Percentiles rank a stretch among this genome's conserved stretches.
These are phyloP conservation scores for Upupa epops DNA, from an alignment of 2,113 vertebrate species.

Conservation along the genomic window DNA sequence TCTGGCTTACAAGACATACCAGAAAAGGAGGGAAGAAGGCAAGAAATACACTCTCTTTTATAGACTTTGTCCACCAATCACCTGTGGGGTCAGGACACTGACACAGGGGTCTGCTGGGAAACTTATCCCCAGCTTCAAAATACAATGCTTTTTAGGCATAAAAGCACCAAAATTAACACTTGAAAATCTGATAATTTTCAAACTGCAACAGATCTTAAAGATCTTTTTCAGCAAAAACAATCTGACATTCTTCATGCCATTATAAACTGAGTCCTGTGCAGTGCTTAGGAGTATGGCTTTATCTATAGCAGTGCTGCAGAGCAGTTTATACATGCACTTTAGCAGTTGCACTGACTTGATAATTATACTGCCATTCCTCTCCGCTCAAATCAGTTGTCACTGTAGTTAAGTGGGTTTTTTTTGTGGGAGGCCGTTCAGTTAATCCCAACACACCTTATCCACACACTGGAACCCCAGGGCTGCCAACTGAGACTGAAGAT, in stretches of 20 bases:
- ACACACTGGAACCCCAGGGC: background rate
- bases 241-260: background rate
- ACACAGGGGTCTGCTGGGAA: too few relatives aligned
- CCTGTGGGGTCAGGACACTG: too few relatives aligned
- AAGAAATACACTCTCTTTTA: too few relatives aligned
- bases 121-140: too few relatives aligned
- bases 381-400: background rate
- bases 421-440: background rate
- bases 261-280: background rate
- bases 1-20: too few relatives aligned
- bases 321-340: background rate
- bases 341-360: background rate
- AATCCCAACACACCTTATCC: background rate
- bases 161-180: too few relatives aligned
- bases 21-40: too few relatives aligned
- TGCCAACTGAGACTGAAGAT: background rate
- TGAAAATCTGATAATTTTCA: too few relatives aligned
- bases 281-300: background rate
- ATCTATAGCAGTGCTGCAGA: background rate
- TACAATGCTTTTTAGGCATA: too few relatives aligned
- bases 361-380: background rate
- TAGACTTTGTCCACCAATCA: too few relatives aligned
- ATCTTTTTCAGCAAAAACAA: background rate
- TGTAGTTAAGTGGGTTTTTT: background rate
- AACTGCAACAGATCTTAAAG: background rate